These are phyloP conservation scores for Synanthedon tipuliformis DNA, from an alignment of 2,888 invertebrate genomes.

Conservation along the genomic window DNA sequence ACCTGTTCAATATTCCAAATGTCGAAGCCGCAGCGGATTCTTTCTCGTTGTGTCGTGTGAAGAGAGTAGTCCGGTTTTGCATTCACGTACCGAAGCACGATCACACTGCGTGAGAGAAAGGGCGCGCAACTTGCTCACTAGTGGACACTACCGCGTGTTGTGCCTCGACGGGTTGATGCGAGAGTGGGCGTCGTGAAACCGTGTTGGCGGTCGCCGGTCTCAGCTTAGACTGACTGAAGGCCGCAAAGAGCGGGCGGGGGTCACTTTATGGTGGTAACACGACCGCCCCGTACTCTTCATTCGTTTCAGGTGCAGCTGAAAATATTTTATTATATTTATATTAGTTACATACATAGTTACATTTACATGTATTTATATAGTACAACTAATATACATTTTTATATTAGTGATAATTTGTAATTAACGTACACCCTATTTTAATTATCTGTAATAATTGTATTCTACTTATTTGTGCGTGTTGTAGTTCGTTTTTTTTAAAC, in stretches of 20 bases:
- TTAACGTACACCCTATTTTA: too few species aligned
- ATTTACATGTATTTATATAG: too few species aligned
- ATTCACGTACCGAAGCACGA: conserved; percentile 66
- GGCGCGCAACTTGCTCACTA: conserved; percentile 56
- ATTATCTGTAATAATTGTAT: too few species aligned
- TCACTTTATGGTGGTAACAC: conserved; percentile 44
- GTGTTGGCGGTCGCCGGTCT: conserved; percentile 54
- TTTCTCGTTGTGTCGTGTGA: conserved; percentile 41
- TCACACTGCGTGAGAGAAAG: conserved; percentile 67
- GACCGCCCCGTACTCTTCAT: conserved; percentile 20
- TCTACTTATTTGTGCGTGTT: too few species aligned
- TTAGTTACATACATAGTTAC: too few species aligned
- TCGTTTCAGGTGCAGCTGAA: conserved; percentile 10
- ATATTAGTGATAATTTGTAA: too few species aligned
- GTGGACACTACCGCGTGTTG: conserved; percentile 55
- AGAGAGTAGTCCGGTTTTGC: conserved; percentile 64
- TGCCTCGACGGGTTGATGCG: conserved; percentile 38
- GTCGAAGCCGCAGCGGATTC: conserved; percentile 38
- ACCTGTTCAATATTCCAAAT: conserved; percentile 44
- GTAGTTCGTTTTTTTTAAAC: too few species aligned
- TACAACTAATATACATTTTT: too few species aligned
- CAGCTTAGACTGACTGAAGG: conserved; percentile 62
- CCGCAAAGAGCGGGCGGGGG: conserved; percentile 65
- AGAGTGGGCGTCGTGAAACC: conserved; percentile 53
- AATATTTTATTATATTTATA: too few species aligned